These are phyloP conservation scores for Hydriomena furcata DNA, from an alignment of 2,888 invertebrate genomes.

Conservation along the genomic window DNA sequence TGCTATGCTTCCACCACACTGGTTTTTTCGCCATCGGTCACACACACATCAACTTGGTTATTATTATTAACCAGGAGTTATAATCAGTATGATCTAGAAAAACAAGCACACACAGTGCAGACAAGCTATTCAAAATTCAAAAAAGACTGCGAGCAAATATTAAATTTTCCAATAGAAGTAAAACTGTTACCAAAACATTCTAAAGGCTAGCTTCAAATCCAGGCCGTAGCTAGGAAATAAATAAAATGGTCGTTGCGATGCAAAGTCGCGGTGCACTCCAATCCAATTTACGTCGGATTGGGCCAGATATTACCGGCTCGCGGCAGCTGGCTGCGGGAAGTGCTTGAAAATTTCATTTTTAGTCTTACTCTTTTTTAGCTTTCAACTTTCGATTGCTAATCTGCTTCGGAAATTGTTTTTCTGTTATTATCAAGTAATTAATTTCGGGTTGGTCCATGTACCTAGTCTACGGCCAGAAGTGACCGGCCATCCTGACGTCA, in stretches of 20 bases:
- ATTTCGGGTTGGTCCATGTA: too few relatives aligned
- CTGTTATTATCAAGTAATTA: not conserved
- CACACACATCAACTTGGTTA: too few relatives aligned
- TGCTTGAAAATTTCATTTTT: conserved; percentile 38
- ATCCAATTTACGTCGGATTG: conserved; percentile 68
- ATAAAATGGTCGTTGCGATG: conserved; percentile 49
- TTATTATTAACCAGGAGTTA: too few relatives aligned
- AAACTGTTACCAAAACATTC: conserved; percentile 7
- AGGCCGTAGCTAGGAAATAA: conserved; percentile 40
- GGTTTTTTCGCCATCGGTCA: too few relatives aligned
- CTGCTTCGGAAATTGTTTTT: not conserved
- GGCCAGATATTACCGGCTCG: conserved; percentile 60
- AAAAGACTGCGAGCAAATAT: too few relatives aligned
- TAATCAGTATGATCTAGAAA: too few relatives aligned
- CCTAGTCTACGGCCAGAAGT: too few relatives aligned
- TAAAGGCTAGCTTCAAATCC: conserved; percentile 12
- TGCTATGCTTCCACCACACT: too few relatives aligned
- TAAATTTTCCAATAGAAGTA: not conserved
- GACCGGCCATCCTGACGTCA: too few relatives aligned
- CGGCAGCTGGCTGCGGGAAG: conserved; percentile 24
- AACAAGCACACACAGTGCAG: too few relatives aligned
- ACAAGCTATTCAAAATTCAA: too few relatives aligned
- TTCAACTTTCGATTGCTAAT: conserved; percentile 19
- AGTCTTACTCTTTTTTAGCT: conserved; percentile 25
- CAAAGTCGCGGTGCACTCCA: conserved; percentile 57